phyloP scores from a whole-genome alignment of 2,113 vertebrate species.

The Fulmarus glacialis region DNA sequence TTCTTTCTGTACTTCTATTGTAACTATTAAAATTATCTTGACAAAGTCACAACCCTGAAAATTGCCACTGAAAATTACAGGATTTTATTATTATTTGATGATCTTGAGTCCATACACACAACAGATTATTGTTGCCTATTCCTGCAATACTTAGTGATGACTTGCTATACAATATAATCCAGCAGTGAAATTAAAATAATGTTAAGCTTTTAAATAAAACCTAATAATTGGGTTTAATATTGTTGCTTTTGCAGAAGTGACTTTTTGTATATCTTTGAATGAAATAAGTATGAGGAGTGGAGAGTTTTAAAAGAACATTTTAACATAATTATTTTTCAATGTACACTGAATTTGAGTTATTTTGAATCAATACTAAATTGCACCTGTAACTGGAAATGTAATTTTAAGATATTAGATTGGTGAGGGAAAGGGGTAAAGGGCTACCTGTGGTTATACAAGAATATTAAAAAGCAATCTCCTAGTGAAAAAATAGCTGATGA shows the following conservation, averaged over 20 bases:
- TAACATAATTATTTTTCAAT: background rate
- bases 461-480: background rate
- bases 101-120: background rate
- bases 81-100: background rate
- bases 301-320: background rate
- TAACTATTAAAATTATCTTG: background rate
- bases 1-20: background rate
- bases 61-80: background rate
- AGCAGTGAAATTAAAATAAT: background rate
- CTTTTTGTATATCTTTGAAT: background rate
- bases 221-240: background rate
- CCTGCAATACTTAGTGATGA: background rate
- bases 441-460: background rate
- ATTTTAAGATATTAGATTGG: background rate
- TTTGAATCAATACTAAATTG: background rate
- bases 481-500: background rate
- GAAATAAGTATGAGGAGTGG: background rate
- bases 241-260: background rate
- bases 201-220: background rate
- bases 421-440: background rate
- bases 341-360: background rate
- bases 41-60: background rate
- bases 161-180: background rate
- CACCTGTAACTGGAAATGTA: background rate
- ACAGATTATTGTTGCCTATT: background rate